Percentiles rank a stretch among this genome's conserved stretches.
phyloP scores from a whole-genome alignment of 2,888 invertebrate species.

The Bombyx huttoni region DNA sequence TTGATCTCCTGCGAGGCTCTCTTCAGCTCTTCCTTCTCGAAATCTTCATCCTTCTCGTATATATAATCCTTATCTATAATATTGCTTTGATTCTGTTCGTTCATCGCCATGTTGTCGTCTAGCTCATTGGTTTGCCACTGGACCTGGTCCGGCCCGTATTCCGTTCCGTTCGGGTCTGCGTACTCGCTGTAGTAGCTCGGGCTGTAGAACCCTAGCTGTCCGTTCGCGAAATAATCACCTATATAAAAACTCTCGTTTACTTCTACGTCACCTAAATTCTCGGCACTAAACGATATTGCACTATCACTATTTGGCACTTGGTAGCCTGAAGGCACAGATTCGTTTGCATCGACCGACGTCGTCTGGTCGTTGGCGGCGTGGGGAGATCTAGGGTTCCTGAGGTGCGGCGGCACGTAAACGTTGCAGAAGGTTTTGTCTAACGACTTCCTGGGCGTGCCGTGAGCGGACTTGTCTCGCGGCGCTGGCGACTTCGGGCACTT shows the following conservation, averaged over 20 bases:
- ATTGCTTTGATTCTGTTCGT: constrained; percentile 46
- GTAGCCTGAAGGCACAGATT: constrained; percentile 55
- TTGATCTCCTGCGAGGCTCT: constrained; percentile 76
- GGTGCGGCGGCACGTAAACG: constrained; percentile 66
- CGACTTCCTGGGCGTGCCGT: constrained; percentile 49
- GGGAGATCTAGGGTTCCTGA: constrained; percentile 52
- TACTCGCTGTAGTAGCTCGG: constrained; percentile 51
- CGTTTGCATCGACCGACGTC: constrained; percentile 35
- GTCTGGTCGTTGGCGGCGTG: constrained; percentile 30
- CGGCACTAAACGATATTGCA: constrained; percentile 64
- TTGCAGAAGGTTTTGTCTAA: constrained; percentile 61
- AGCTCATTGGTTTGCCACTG: constrained; percentile 49
- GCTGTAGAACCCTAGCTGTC: constrained; percentile 57
- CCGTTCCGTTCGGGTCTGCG: constrained; percentile 25
- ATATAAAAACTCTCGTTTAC: constrained; percentile 64
- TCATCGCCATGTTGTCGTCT: constrained; percentile 49
- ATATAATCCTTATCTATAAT: constrained; percentile 66
- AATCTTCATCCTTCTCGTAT: constrained; percentile 66
- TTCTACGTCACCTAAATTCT: constrained; percentile 53
- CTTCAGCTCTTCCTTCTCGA: constrained; percentile 72
- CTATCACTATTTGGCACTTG: constrained; percentile 70
- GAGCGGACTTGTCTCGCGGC: constrained; percentile 42
- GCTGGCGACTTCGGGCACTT: constrained; percentile 54
- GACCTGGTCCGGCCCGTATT: constrained; percentile 19
- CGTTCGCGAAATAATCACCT: constrained; percentile 65